Conservation (phyloP, 2,888 invertebrate genomes). For the Stenichneumon culpator region DNA sequence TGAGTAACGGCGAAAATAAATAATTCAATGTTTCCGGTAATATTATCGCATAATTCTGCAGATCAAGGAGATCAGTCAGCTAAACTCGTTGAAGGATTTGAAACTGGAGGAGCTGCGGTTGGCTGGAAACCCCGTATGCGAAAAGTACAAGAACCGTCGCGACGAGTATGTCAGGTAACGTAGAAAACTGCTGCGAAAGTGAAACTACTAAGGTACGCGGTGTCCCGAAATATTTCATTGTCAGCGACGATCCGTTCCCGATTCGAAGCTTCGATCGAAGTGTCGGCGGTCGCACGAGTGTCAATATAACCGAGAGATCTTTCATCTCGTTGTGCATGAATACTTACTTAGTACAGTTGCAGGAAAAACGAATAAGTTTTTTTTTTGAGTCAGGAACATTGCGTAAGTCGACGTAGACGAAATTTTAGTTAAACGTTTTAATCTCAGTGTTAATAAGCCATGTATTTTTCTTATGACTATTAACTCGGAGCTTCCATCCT, state of each 20-base stretch:
- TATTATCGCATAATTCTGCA: conserved; percentile 81
- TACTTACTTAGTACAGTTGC: conserved; percentile 47
- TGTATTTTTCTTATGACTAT: conserved; percentile 68
- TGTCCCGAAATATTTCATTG: conserved; percentile 21
- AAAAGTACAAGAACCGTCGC: conserved; percentile 90
- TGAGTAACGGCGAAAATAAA: conserved; percentile 80
- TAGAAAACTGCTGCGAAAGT: conserved; percentile 49
- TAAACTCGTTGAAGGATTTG: conserved; percentile 90
- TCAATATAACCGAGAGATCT: conserved; percentile 3
- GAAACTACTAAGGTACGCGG: conserved; percentile 38
- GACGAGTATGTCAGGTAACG: conserved; percentile 93
- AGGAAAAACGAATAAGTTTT: conserved; percentile 50
- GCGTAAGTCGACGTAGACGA: conserved; percentile 56
- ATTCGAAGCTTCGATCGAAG: conserved; percentile 35
- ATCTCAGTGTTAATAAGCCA: conserved; percentile 62
- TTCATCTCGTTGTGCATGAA: conserved; percentile 40
- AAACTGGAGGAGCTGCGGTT: conserved; percentile 92
- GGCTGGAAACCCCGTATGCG: conserved; percentile 93
- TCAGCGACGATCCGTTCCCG: background rate
- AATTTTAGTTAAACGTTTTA: conserved; percentile 7
- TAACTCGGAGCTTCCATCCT: conserved; percentile 81
- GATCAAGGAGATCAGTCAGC: conserved; percentile 89
- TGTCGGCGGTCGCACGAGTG: conserved; percentile 3
- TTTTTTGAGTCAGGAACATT: conserved; percentile 34
- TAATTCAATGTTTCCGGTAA: background rate